These are phyloP conservation scores for Metacarcinus magister DNA, from an alignment of 2,888 invertebrate genomes.

Conservation along the genomic window DNA sequence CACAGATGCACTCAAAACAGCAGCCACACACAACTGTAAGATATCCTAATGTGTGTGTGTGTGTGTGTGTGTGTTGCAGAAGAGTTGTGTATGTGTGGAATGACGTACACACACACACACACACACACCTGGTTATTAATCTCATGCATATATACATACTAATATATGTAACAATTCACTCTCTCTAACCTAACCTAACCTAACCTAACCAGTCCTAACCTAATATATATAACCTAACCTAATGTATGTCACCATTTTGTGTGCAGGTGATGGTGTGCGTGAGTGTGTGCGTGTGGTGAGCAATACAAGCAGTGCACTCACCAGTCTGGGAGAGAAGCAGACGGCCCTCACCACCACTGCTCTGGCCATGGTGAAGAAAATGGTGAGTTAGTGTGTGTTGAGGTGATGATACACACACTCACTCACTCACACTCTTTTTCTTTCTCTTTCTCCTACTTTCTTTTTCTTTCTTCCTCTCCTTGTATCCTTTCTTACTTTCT, in stretches of 20 bases:
- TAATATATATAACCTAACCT: too few relatives aligned
- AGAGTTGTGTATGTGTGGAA: too few relatives aligned
- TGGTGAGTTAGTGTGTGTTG: background rate
- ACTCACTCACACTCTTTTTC: background rate
- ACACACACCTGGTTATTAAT: too few relatives aligned
- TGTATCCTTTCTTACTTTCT: background rate
- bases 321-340: slow-evolving; percentile 43
- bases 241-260: too few relatives aligned
- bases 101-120: too few relatives aligned
- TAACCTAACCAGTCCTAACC: too few relatives aligned
- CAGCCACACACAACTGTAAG: slow-evolving; percentile 39
- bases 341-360: slow-evolving; percentile 38
- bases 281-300: slow-evolving; percentile 51
- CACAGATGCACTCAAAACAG: background rate
- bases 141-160: too few relatives aligned
- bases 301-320: slow-evolving; percentile 22
- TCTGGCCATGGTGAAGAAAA: background rate
- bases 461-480: background rate
- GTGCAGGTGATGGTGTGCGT: slow-evolving; percentile 52
- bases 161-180: too few relatives aligned
- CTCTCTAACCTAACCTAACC: too few relatives aligned
- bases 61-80: too few relatives aligned
- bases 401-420: background rate
- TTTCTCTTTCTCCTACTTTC: background rate
- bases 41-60: too few relatives aligned